Evolutionary conservation across 1,140 invertebrate genomes (phyloP).

Genomic region (Drosophila nikananu): DNA sequence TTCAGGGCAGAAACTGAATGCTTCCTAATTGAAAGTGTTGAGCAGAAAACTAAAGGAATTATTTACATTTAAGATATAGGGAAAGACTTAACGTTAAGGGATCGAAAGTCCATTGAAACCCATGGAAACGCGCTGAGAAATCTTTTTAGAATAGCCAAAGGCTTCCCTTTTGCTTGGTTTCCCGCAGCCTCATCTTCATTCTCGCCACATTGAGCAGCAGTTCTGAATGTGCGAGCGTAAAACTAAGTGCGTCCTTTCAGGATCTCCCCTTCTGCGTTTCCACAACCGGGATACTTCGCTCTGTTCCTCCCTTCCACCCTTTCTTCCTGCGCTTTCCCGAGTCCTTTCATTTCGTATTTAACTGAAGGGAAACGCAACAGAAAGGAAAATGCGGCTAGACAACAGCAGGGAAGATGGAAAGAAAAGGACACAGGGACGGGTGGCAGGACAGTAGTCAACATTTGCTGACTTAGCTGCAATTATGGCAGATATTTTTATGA

Average conservation of each 20-base stretch:
- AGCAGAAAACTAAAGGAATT: background rate
- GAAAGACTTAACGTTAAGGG: background rate
- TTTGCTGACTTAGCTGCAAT: slow-evolving; percentile 69
- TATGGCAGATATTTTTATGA: slow-evolving; percentile 73
- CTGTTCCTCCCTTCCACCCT: slow-evolving; percentile 17
- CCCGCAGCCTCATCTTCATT: slow-evolving; percentile 25
- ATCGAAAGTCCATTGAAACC: background rate
- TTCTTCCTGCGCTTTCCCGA: slow-evolving; percentile 50
- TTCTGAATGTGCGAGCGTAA: slow-evolving; percentile 49
- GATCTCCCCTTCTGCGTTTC: slow-evolving; percentile 1
- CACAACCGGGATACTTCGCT: background rate
- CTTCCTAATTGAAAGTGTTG: slow-evolving; percentile 1
- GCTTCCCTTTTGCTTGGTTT: slow-evolving; percentile 7
- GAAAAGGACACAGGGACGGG: background rate
- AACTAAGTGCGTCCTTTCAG: slow-evolving; percentile 66
- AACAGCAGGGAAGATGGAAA: slow-evolving; percentile 6
- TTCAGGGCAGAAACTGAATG: background rate
- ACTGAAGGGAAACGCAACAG: slow-evolving; percentile 47
- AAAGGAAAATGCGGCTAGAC: slow-evolving; percentile 55
- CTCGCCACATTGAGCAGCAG: slow-evolving; percentile 62
- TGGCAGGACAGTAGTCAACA: slow-evolving; percentile 43
- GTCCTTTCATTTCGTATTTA: slow-evolving; percentile 73
- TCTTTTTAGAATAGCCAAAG: background rate
- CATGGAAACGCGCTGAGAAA: background rate
- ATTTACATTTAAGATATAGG: too few species aligned